phyloP scores from a whole-genome alignment of 92 coral and sea anemone species.

The Muricea muricata region DNA sequence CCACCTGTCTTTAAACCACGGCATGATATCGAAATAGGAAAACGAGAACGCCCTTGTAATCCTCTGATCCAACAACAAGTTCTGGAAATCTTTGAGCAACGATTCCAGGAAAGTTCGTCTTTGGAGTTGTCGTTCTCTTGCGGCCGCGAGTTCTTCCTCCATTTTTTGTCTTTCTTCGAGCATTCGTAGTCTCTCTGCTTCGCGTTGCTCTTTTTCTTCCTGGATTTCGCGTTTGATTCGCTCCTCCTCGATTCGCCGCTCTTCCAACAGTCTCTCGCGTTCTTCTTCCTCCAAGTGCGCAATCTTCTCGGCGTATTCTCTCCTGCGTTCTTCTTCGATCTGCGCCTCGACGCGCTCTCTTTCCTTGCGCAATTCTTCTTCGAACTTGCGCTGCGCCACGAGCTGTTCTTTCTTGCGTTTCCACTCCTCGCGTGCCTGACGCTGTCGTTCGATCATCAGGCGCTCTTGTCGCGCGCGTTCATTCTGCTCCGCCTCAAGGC shows the following conservation, averaged over 20 bases:
- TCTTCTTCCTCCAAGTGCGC: conserved; percentile 90
- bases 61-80: conserved; percentile 76
- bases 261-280: conserved; percentile 80
- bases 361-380: conserved; percentile 87
- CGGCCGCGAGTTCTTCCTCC: conserved; percentile 79
- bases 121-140: conserved; percentile 79
- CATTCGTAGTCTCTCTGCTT: conserved; percentile 73
- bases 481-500: conserved; percentile 75
- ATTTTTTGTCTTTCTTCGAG: conserved; percentile 78
- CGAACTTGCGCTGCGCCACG: conserved; percentile 85
- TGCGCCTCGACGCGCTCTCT: conserved; percentile 86
- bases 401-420: conserved; percentile 83
- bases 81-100: conserved; percentile 72
- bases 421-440: conserved; percentile 84
- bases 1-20: conserved; percentile 69
- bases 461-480: conserved; percentile 76
- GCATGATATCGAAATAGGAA: conserved; percentile 85
- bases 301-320: conserved; percentile 85
- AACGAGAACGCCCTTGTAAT: conserved; percentile 86
- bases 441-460: conserved; percentile 74
- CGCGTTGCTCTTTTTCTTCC: conserved; percentile 67
- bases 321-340: conserved; percentile 79
- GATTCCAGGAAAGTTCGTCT: conserved; percentile 86
- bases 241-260: conserved; percentile 84
- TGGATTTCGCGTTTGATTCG: conserved; percentile 78